Base-by-base conservation (phyloP, 2,888 invertebrate species). In the Hololepta plana region DNA sequence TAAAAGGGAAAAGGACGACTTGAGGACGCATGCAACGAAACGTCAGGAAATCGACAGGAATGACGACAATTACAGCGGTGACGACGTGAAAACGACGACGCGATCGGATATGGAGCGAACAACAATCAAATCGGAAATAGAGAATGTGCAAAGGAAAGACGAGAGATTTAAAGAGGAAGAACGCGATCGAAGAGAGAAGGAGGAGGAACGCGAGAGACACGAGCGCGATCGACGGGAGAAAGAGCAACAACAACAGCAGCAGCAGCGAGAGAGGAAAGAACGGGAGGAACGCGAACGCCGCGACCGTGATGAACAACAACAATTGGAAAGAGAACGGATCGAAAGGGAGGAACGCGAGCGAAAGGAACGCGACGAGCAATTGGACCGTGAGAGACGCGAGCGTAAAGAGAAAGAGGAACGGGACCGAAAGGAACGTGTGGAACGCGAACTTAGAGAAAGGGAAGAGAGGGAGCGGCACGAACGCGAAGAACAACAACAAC, bases 261-360 rank as follows among this genome's bases (percentile, higher is more conserved):
- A 11, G 9, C 21, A 15, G 40, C 20, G 47, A 49, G 31, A 46
- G 44, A 28, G 43, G 42, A 31, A 37, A 9, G 10, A 46, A n/a
- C 31, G 42, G 15, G 43, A 45, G 30, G 25, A 36, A 37, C 27
- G 33, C 44, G 17, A 52, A 51, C 39, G 47, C 42, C 45, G 49
- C 43, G n/a, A n/a, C n/a, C n/a, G n/a, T 28, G 52, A 55, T 41
- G 59, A 61, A 40, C 46, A 46, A 6, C 49, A 53, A 15, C 49
- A 47, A 24, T 45, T 36, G 29, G 63, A 64, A 38, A 57, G 61
- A 36, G 51, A 59, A 14, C 55, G 61, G 34, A 51, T 52, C 32
- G 60, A 57, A 29, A 55, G 55, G 41, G 36, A 45, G 20, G 58
- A 57, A 21, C 33, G 31, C 41, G 51, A 41, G 49, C 52, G 19